Evolutionary conservation across 2,797 vertebrate species (phyloP), one percentile per base, ranked within the genome.

Genomic region (Argentina silus): DNA sequence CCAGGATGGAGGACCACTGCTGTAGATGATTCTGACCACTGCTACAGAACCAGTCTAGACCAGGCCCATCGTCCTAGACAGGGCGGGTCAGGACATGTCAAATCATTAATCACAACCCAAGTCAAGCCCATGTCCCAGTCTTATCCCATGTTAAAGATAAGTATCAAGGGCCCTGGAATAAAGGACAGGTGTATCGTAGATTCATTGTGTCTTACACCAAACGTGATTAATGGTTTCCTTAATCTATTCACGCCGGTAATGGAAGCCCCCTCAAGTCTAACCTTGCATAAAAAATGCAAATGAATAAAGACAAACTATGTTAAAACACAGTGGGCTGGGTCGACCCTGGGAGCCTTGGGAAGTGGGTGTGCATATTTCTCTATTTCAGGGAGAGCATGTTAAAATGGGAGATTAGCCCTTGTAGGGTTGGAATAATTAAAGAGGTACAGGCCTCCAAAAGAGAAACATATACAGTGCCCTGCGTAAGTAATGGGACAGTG

Each of bases 281-380:
- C 90, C 90, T 93, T 92, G 90, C 91, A 92, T 92, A 92, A 93
- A 36, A 93, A 93, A 94, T 93, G 92, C 91, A 91, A 94, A 93
- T 93, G 86, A 91, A 89, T 85, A 80, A 82, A 78, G 66, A 91
- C 88, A 92, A 91, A 90, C 81, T 86, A 83, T 62, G 42, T 80
- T 75, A 90, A 86, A 87, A 86, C 80, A 88, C 77, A 77, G 75
- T 86, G 85, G 88, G 90, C 82, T 75, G 89, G 84, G 82, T 87
- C 78, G 73, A 86, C 78, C 75, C 79, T 76, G 55, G 81, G 74
- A 91, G 84, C 91, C 91, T 92, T 93, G 90, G 79, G 68, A 86
- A 80, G 86, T 87, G 90, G 92, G 91, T 91, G 91, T 93, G 89
- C 92, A 93, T 93, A 90, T 91, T 91, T 91, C 83, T 87, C 87